These are phyloP conservation scores for Cosmorhoe ocellata DNA, from an alignment of 2,888 invertebrate genomes.

Conservation along the genomic window DNA sequence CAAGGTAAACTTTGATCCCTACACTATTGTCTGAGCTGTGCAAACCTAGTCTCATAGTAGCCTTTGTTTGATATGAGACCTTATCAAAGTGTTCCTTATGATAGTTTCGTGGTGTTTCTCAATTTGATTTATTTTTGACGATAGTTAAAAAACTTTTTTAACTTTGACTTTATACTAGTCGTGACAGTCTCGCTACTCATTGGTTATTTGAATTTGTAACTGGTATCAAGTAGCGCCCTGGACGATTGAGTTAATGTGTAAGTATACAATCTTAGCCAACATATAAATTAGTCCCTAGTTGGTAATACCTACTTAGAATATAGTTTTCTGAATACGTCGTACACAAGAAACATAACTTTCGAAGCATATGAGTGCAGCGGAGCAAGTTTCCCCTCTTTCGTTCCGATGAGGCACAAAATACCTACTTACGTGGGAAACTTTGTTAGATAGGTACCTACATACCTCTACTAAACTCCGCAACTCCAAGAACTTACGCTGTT, in stretches of 20 bases:
- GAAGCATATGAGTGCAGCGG: slow-evolving; percentile 29
- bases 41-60: slow-evolving; percentile 2
- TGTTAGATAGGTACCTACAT: slow-evolving; percentile 12
- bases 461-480: slow-evolving; percentile 19
- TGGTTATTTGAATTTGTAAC: no score
- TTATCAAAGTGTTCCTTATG: no score
- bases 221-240: no score
- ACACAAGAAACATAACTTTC: slow-evolving; percentile 22
- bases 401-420: slow-evolving; percentile 28
- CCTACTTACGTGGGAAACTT: slow-evolving; percentile 28
- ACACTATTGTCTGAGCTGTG: slow-evolving; percentile 13
- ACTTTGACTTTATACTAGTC: no score
- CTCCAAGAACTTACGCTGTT: slow-evolving; percentile 22
- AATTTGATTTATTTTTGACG: no score
- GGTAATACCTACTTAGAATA: no score
- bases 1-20: slow-evolving; percentile 11
- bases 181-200: no score
- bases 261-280: no score
- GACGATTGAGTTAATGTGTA: no score
- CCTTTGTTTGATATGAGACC: slow-evolving; percentile 1
- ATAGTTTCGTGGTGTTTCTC: no score
- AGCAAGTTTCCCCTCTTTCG: slow-evolving; percentile 28
- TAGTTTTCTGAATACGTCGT: not conserved
- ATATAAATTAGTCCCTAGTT: no score
- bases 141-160: no score